Conservation (phyloP, 2,888 invertebrate genomes). For the Sussaba pulchella region DNA sequence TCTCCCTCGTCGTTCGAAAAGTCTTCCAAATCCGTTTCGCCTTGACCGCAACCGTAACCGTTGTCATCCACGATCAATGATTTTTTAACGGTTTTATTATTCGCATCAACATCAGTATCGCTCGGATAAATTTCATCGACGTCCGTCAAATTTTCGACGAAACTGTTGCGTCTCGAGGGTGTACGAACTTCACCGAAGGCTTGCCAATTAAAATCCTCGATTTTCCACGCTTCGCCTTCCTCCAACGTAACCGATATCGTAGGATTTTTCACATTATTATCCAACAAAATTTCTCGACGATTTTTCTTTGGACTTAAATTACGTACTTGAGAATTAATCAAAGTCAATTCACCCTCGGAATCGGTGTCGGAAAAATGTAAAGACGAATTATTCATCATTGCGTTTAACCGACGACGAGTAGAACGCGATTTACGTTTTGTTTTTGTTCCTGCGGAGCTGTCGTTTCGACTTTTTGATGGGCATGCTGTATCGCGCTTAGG, state of each 20-base stretch:
- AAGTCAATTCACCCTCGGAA: conserved; percentile 81
- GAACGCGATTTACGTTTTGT: conserved; percentile 80
- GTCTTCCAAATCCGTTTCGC: conserved; percentile 81
- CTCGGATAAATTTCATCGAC: conserved; percentile 82
- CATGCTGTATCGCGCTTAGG: conserved; percentile 41
- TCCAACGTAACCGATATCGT: conserved; percentile 78
- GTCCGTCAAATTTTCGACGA: conserved; percentile 79
- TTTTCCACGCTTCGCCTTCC: conserved; percentile 51
- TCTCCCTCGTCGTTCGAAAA: conserved; percentile 78
- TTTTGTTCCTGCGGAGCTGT: conserved; percentile 69
- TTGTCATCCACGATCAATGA: conserved; percentile 73
- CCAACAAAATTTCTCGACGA: neutral
- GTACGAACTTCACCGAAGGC: conserved; percentile 46
- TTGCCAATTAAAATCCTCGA: conserved; percentile 55
- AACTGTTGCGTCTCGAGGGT: conserved; percentile 71
- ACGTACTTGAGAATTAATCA: conserved; percentile 68
- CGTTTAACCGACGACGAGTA: conserved; percentile 79
- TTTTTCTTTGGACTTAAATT: conserved; percentile 54
- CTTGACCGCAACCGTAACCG: too few relatives aligned
- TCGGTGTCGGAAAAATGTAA: conserved; percentile 83
- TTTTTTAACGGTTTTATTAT: conserved; percentile 52
- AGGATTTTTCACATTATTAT: conserved; percentile 69
- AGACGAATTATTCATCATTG: conserved; percentile 81
- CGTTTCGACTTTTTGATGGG: conserved; percentile 46
- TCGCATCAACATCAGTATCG: conserved; percentile 73